Evolutionary conservation across 2,888 invertebrate species (phyloP), one percentile per base, ranked within the genome.

Genomic region (Agonopterix arenella): DNA sequence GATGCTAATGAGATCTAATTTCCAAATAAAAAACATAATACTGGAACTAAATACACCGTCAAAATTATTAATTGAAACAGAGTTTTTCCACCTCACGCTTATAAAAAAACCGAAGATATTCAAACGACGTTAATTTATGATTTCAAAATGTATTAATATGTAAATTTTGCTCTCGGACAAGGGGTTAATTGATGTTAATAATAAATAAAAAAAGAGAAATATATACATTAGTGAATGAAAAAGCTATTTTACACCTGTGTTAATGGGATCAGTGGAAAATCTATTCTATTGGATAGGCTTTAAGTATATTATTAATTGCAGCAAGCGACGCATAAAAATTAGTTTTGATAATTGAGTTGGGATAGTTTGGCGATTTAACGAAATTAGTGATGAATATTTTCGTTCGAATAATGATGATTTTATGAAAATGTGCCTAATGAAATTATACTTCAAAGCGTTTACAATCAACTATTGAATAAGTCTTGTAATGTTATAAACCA

Each of bases 181-280:
- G 73, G 52, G 71, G 75, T 80, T 81, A 81, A 80, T 79, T 76
- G 77, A 80, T 82, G 80, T 76, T 73, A 76, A 76, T 71, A 74
- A 77, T 80, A 79, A 80, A 80, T 80, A 73, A 76, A 62, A 69
- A 56, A 69, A 61, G 70, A 57, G 63, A 60, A 61, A 66, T 68
- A 63, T 61, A 49, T 49, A 48, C 52, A 48, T 57, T 52, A 52
- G 55, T 68, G 62, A 74, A 69, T 65, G 63, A 57, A 62, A 68
- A 61, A 62, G 58, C 62, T 61, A 77, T 74, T 76, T 77, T 70
- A 79, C 77, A 78, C 73, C 67, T 72, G 61, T 58, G 54, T 56
- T 74, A 76, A 73, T 73, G 62, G 67, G 59, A 57, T 55, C 58
- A 53, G 52, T 59, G 59, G 59, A 66, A 66, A 76, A 74, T 73